These are phyloP conservation scores for Myoxocephalus aenaeus DNA, from an alignment of 2,797 vertebrate genomes.

Conservation along the genomic window DNA sequence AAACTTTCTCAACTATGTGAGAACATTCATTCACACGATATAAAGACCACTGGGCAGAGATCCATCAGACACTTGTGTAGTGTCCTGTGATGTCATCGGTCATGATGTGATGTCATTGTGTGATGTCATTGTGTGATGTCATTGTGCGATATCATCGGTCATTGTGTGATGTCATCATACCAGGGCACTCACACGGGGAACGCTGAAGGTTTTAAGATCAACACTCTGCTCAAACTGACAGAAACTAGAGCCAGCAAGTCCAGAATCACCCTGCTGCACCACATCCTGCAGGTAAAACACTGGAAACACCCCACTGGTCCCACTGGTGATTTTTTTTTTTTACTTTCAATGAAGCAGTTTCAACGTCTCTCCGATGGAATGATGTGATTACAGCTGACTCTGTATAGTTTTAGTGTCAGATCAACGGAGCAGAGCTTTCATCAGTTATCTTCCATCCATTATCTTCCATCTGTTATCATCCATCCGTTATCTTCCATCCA, in stretches of 20 bases:
- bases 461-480: too few species aligned
- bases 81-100: too few species aligned
- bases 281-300: slow-evolving; percentile 84
- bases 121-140: too few species aligned
- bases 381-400: too few species aligned
- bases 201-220: slow-evolving; percentile 91
- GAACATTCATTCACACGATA: slow-evolving; percentile 38
- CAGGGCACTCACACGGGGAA: slow-evolving; percentile 92
- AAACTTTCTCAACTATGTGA: slow-evolving; percentile 93
- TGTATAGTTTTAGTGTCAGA: too few species aligned
- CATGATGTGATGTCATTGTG: too few species aligned
- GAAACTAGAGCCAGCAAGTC: slow-evolving; percentile 92
- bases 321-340: neutral
- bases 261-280: slow-evolving; percentile 89
- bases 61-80: neutral
- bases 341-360: too few species aligned
- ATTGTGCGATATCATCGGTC: too few species aligned
- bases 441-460: too few species aligned
- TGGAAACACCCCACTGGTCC: neutral
- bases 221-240: slow-evolving; percentile 89
- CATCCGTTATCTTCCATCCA: too few species aligned
- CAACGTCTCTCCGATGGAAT: too few species aligned
- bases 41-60: neutral
- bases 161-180: neutral
- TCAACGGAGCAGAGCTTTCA: too few species aligned